Base-by-base conservation (phyloP, 2,113 vertebrate genomes). In the Pterophyllum scalare region DNA sequence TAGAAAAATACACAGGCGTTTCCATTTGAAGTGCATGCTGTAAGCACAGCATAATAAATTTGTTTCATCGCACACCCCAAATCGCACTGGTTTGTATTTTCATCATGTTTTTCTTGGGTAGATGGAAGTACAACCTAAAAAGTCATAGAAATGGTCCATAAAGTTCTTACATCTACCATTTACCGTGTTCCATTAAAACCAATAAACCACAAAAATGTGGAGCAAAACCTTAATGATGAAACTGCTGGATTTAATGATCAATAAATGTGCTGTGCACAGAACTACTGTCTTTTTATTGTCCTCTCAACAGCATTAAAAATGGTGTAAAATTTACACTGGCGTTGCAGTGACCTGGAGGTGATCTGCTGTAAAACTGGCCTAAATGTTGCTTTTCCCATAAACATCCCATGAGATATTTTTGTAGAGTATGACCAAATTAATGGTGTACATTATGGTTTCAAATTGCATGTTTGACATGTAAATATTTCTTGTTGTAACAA, bases 151-250 rank as follows among this genome's bases (percentile, higher is more conserved):
- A 79, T 9, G 56, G 9, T 75, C 62, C 74, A 88, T 83, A 80
- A 88, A 89, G 38, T 40, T 62, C 46, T 56, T 59, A 82, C 40
- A n/a, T 83, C 88, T 82, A 67, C 87, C 35, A 49, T 89, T 90
- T 83, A 87, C 75, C 62, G 75, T 7, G n/a, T 33, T 77, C 85
- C 70, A 80, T 90, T 88, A 86, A 88, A 93, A 80, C n/a, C 59
- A 83, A 87, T 76, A 86, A 64, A 83, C 60, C 78, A 81, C 26
- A 57, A 67, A 61, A 72, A 82, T 58, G 20, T 79, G 57, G 52
- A 33, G 35, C 14, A 59, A 70, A 80, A 61, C 40, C 24, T 59
- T 31, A 46, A 75, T 6, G 54, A 40, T 40, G 33, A 62, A 75
- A 72, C 9, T 78, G 79, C 61, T 70, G 33, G 35, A 84, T 86